These are phyloP conservation scores for Gambusia affinis DNA, from an alignment of 2,113 vertebrate genomes.

Conservation along the genomic window DNA sequence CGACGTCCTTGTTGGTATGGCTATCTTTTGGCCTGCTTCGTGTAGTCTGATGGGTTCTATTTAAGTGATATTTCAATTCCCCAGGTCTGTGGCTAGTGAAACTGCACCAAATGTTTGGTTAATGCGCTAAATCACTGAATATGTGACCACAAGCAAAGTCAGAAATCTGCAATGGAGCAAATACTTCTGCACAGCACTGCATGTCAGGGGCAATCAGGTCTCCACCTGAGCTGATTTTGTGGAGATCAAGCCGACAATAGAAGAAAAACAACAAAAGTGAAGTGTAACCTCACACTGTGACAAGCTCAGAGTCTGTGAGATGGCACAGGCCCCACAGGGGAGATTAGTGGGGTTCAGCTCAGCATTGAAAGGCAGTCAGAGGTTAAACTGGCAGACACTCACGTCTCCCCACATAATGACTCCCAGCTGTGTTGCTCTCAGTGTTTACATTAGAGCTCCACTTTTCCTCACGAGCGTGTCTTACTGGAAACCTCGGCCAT, in stretches of 20 bases:
- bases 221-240: not conserved
- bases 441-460: slow-evolving; percentile 60
- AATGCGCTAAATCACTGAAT: not conserved
- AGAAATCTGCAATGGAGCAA: not conserved
- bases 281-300: slow-evolving; percentile 6
- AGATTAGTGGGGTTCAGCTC: slow-evolving; percentile 50
- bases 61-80: no score
- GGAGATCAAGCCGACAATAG: slow-evolving; percentile 1
- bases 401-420: slow-evolving; percentile 67
- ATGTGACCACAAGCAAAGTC: not conserved
- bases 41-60: no score
- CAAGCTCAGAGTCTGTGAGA: slow-evolving; percentile 25
- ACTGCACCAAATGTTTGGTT: not conserved
- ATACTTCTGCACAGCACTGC: not conserved
- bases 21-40: no score
- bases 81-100: no score
- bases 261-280: not conserved
- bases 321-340: slow-evolving; percentile 41
- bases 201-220: not conserved
- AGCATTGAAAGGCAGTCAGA: slow-evolving; percentile 40
- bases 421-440: slow-evolving; percentile 70
- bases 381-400: slow-evolving; percentile 64
- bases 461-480: slow-evolving; percentile 18
- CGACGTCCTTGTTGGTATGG: no score
- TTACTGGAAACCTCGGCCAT: slow-evolving; percentile 51